These are phyloP conservation scores for Neostethus bicornis DNA, from an alignment of 2,797 vertebrate species.

Conservation along the genomic window DNA sequence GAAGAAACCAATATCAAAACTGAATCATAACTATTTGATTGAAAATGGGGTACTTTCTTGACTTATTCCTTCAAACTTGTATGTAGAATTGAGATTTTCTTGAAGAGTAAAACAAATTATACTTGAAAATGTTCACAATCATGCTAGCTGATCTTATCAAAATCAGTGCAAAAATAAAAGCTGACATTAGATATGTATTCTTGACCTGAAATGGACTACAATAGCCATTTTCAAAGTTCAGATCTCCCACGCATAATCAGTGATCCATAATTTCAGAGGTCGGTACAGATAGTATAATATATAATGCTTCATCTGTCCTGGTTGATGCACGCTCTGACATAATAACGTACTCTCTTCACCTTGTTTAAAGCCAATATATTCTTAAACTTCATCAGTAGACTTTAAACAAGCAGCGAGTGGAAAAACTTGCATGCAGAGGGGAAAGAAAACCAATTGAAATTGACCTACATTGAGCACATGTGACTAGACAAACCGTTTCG, in stretches of 20 bases:
- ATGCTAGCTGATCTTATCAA: neutral
- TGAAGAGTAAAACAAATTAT: too few species aligned
- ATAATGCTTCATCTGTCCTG: conserved; percentile 36
- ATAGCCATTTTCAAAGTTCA: conserved; percentile 5
- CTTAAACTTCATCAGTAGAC: neutral
- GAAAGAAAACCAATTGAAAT: conserved; percentile 1
- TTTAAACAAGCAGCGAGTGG: neutral
- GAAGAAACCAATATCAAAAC: too few species aligned
- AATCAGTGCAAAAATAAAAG: neutral
- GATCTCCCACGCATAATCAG: neutral
- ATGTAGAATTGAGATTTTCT: too few species aligned
- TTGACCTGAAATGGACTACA: neutral
- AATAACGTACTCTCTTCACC: conserved; percentile 71
- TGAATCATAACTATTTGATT: too few species aligned
- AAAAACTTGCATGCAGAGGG: neutral
- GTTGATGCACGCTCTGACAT: conserved; percentile 50
- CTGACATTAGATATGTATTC: neutral
- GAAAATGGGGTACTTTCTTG: too few species aligned
- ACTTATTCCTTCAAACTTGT: too few species aligned
- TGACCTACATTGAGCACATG: conserved; percentile 46
- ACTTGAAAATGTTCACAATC: neutral
- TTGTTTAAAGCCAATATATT: conserved; percentile 38
- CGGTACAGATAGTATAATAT: conserved; percentile 28
- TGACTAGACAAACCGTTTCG: conserved; percentile 15
- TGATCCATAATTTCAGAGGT: conserved; percentile 12